Percentiles rank a stretch among this genome's conserved stretches.
phyloP scores from a whole-genome alignment of 2,113 vertebrate genomes.

The Prionailurus bengalensis region DNA sequence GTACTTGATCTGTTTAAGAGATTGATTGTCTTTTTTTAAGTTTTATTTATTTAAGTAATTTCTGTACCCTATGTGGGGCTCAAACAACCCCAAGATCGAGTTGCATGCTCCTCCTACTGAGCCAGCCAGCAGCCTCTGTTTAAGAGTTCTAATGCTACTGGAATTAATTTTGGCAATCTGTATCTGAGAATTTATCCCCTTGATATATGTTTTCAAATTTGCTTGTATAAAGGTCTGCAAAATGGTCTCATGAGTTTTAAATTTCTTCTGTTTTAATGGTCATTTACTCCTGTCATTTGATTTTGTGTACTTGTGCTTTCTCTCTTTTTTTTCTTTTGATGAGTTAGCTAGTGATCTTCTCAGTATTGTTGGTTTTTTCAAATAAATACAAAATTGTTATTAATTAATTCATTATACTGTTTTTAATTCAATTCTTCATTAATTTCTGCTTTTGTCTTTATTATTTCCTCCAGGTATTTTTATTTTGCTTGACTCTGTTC shows the following conservation, averaged over 20 bases:
- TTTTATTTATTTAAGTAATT: too few species aligned
- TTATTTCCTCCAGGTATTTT: not conserved
- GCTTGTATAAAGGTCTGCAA: not conserved
- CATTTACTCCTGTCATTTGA: not conserved
- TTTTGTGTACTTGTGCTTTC: not conserved
- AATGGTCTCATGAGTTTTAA: not conserved
- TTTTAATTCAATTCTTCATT: not conserved
- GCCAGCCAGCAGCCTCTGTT: not conserved
- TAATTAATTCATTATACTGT: not conserved
- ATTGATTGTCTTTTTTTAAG: too few species aligned
- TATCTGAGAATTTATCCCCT: not conserved
- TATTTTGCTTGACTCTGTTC: not conserved
- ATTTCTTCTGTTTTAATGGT: not conserved
- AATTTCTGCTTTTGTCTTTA: not conserved
- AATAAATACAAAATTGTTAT: not conserved
- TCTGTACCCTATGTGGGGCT: too few species aligned
- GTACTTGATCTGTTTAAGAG: not conserved
- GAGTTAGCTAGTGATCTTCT: not conserved
- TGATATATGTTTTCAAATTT: not conserved
- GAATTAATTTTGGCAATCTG: not conserved
- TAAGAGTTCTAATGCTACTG: not conserved
- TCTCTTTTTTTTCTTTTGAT: not conserved
- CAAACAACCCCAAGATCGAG: too few species aligned
- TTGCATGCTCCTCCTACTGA: too few species aligned
- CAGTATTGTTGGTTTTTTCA: not conserved